Evolutionary conservation across 2,797 vertebrate species (phyloP).

Genomic region (Helarctos malayanus): DNA sequence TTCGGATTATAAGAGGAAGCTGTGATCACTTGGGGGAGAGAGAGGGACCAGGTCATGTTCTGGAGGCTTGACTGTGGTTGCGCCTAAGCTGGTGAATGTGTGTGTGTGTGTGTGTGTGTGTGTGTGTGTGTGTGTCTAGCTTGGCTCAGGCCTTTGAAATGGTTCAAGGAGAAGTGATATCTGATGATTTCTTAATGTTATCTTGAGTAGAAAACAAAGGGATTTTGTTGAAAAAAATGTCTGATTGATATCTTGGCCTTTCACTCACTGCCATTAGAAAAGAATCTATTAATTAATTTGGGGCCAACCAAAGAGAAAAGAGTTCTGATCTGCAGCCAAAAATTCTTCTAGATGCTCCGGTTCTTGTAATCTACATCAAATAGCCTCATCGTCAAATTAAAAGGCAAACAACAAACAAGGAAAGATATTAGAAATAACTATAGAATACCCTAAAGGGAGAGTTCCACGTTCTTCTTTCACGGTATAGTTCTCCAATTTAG

Average conservation of each 20-base stretch:
- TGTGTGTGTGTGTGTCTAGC: neutral
- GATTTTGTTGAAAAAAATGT: constrained; percentile 47
- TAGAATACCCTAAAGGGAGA: neutral
- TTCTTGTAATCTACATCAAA: constrained; percentile 47
- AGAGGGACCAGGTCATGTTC: neutral
- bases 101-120: neutral
- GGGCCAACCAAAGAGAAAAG: neutral
- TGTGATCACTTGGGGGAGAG: neutral
- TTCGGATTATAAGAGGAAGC: neutral
- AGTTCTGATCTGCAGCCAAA: constrained; percentile 18
- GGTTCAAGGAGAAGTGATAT: constrained; percentile 63
- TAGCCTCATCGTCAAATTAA: constrained; percentile 24
- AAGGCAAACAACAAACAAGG: constrained; percentile 15
- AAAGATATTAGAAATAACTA: constrained; percentile 9
- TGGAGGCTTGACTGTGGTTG: neutral
- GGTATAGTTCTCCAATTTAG: constrained; percentile 27
- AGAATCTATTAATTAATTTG: constrained; percentile 63
- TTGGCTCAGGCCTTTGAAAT: constrained; percentile 59
- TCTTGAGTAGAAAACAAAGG: constrained; percentile 67
- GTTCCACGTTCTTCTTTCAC: neutral
- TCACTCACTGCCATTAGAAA: constrained; percentile 61
- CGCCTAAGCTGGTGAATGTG: neutral
- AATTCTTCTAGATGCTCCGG: neutral
- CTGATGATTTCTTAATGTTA: constrained; percentile 70
- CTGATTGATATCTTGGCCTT: constrained; percentile 51